Evolutionary conservation across 1,140 invertebrate genomes (phyloP).

Genomic region (Drosophila ambigua): DNA sequence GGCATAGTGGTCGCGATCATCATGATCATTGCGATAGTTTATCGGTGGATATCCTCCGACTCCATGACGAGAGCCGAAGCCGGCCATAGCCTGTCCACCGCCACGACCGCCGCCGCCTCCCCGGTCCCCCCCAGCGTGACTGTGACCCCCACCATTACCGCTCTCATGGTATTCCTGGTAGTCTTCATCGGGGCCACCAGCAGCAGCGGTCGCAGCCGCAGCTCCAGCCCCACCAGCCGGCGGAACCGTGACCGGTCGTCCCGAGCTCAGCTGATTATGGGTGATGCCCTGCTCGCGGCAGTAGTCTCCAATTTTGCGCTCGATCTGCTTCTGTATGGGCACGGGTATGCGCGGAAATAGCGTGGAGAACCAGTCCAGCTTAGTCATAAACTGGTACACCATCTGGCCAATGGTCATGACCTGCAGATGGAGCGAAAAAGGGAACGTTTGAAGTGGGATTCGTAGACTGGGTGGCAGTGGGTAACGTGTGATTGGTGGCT

Average conservation of each 20-base stretch:
- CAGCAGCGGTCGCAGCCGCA: background rate
- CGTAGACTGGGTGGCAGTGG: background rate
- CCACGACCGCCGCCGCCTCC: slow-evolving; percentile 30
- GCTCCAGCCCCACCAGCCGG: slow-evolving; percentile 2
- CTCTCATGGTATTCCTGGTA: slow-evolving; percentile 50
- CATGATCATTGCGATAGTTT: slow-evolving; percentile 76
- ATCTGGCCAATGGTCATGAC: slow-evolving; percentile 97
- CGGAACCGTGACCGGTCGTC: slow-evolving; percentile 32
- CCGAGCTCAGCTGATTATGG: slow-evolving; percentile 64
- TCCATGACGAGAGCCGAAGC: slow-evolving; percentile 9
- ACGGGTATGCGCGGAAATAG: slow-evolving; percentile 99
- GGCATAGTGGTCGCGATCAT: slow-evolving; percentile 68
- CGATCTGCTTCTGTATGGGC: slow-evolving; percentile 96
- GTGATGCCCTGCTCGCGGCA: slow-evolving; percentile 71
- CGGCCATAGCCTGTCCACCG: slow-evolving; percentile 11
- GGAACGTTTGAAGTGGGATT: too few relatives aligned
- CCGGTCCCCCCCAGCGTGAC: slow-evolving; percentile 23
- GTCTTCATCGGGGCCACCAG: slow-evolving; percentile 37
- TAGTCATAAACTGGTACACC: slow-evolving; percentile 96
- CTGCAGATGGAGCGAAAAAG: slow-evolving; percentile 24
- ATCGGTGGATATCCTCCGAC: slow-evolving; percentile 32
- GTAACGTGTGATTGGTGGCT: slow-evolving; percentile 65
- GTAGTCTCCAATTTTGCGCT: slow-evolving; percentile 88
- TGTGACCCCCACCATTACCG: slow-evolving; percentile 4
- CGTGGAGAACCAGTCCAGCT: slow-evolving; percentile 99